Evolutionary conservation across 1,140 invertebrate species (phyloP).

Genomic region (Drosophila carrolli): DNA sequence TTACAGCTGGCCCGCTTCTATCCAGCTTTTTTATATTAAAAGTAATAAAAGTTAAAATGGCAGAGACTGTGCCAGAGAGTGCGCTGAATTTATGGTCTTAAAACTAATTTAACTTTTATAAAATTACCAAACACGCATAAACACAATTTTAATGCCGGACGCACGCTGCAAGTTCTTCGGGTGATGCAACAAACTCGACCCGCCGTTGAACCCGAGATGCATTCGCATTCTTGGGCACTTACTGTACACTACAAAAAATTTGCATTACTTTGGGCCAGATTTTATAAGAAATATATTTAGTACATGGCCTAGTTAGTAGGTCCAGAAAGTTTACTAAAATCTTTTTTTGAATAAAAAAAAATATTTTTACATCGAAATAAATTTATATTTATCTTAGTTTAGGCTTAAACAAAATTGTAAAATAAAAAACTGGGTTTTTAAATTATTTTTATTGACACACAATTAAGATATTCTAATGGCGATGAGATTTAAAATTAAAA

Average conservation of each 20-base stretch:
- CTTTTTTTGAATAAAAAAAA: background rate
- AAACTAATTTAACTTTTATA: constrained; percentile 83
- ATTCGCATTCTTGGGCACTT: constrained; percentile 37
- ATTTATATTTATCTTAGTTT: too few species aligned
- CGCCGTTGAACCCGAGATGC: constrained; percentile 37
- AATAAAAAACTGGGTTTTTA: too few species aligned
- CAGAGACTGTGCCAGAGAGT: constrained; percentile 27
- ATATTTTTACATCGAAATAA: background rate
- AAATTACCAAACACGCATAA: constrained; percentile 83
- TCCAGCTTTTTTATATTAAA: constrained; percentile 78
- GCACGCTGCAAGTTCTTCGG: constrained; percentile 61
- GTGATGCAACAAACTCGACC: constrained; percentile 55
- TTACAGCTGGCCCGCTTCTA: constrained; percentile 67
- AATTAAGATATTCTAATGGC: too few species aligned
- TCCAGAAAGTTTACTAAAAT: too few species aligned
- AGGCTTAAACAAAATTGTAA: too few species aligned
- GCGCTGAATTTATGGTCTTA: constrained; percentile 78
- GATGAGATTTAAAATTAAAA: too few species aligned
- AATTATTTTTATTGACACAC: too few species aligned
- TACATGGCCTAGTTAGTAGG: background rate
- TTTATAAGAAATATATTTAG: background rate
- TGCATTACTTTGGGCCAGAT: fast-evolving
- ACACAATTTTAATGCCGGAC: constrained; percentile 82
- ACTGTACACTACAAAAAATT: constrained; percentile 3
- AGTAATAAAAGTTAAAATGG: constrained; percentile 83